A percentile compares a stretch with the other conserved stretches of the same genome.
These are phyloP conservation scores for Sander vitreus DNA, from an alignment of 2,113 vertebrate species.

Conservation along the genomic window DNA sequence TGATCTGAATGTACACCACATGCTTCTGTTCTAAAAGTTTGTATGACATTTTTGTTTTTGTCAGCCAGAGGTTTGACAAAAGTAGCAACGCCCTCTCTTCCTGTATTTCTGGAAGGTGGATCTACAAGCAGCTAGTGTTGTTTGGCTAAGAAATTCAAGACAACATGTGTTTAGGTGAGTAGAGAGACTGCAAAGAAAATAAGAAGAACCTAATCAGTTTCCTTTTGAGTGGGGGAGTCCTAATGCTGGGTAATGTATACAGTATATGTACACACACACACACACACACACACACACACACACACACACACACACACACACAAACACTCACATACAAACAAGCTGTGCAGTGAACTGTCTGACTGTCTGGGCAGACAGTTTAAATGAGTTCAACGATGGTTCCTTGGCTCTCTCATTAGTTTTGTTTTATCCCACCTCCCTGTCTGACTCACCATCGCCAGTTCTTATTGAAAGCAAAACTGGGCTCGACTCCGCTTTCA, in stretches of 20 bases:
- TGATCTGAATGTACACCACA: conserved; percentile 42
- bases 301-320: conserved; percentile 1
- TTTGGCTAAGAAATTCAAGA: conserved; percentile 1
- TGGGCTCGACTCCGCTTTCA: conserved; percentile 26
- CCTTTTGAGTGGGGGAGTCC: conserved; percentile 19
- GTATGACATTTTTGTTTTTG: conserved; percentile 3
- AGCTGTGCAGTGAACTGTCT: conserved; percentile 30
- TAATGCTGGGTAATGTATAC: not conserved
- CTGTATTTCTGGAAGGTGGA: not conserved
- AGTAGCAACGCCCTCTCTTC: not conserved
- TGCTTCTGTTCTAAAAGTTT: not conserved
- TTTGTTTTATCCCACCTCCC: conserved; percentile 57
- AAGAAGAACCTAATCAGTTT: conserved; percentile 24
- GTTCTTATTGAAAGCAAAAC: conserved; percentile 53
- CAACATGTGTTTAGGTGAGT: conserved; percentile 7
- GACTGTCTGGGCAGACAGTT: conserved; percentile 52
- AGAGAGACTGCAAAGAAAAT: conserved; percentile 14
- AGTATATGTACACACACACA: conserved; percentile 8
- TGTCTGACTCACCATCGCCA: conserved; percentile 64
- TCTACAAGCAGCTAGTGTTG: not conserved
- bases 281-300: not conserved
- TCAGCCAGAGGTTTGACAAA: not conserved
- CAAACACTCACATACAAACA: not conserved
- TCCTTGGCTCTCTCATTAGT: conserved; percentile 49
- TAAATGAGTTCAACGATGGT: conserved; percentile 45